Evolutionary conservation across 2,113 vertebrate species (phyloP), one percentile per base, ranked within the genome.

Genomic region (Gasterosteus aculeatus): DNA sequence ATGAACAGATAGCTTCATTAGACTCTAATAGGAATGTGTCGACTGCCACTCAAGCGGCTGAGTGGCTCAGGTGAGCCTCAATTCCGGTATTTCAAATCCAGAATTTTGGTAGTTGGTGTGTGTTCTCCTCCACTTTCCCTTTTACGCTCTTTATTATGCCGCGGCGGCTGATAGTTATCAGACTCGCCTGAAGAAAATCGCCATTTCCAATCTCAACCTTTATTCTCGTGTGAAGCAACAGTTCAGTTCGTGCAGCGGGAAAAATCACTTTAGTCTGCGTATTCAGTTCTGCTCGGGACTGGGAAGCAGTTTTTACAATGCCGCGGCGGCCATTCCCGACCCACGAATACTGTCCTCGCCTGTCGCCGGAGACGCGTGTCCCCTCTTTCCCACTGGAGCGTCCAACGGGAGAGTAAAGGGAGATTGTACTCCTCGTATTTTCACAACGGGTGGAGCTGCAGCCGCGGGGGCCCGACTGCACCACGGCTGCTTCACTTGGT

Each of bases 1-100:
- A 91, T 85, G 90, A 91, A 91, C 92, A 94, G 93, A 93, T 93
- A 93, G 88, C 92, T 94, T 94, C 92, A 94, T 92, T 94, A 93
- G 82, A 83, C 80, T 75, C 88, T 93, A 93, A 94, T 93, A 92
- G 88, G 86, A 91, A 92, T 81, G 85, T 88, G 84, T 92, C 91
- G 80, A 74, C 90, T 92, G 88, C 87, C 84, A 89, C 87, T 87
- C 77, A 87, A 64, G 75, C 79, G 87, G 73, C 85, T 81, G 88
- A 85, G 80, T 87, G 83, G 74, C 65, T 89, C 83, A 92, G 92
- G 91, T 94, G 85, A 80, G 72, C 66, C 70, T 71, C 72, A 31
- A 68, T 90, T 89, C 80, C 22, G 77, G 63, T 16, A 65, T 84
- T 80, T 66, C 59, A 44, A 78, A 39, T n/a, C 66, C 79, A 64